Base-by-base conservation (phyloP, 2,888 invertebrate species). In the Baccha elongata region DNA sequence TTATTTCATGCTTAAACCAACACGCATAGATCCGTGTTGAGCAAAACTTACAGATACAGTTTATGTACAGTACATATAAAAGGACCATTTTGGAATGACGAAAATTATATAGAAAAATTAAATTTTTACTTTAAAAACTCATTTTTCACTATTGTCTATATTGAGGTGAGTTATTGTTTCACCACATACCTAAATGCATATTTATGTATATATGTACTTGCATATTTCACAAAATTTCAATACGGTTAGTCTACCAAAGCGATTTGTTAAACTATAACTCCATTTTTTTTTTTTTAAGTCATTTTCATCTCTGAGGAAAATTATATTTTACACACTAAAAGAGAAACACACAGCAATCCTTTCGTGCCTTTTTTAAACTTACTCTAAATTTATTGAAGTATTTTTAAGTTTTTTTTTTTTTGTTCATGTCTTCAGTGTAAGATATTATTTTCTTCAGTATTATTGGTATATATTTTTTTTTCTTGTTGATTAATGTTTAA, bases 401-500 rank as follows among this genome's bases (percentile, higher is more conserved):
- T 42, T 26, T 21, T 62, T 53, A 40, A 50, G 62, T 15, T 21
- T 42, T n/a, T n/a, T 44, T 62, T 62, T 71, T 26, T 53, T 3
- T 37, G 7, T 40, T 32, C 37, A 62, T 32, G 10, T 65, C 17
- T 71, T 50, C n/a, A 11, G 58, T 69, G 58, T 52, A 23, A 46
- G 58, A 32, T 65, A 35, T 40, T 35, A 53, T 67, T 71, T 40
- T 62, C 76, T 76, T 81, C 62, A 15, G 17, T 29, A 29, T 37
- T 60, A 35, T 58, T 58, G 44, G 23, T 23, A 6, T 13, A 60
- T 44, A 64, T 62, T 35, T 64, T 42, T n/a, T 29, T 55, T 83
- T 78, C 72, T 73, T 83, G 83, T 83, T 83, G 78, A 78, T 83
- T 83, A 83, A 68, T 83, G 73, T 53, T 62, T 83, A 83, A 83